A percentile compares a stretch with the other conserved stretches of the same genome.
These are phyloP conservation scores for Erythrocebus patas DNA, from an alignment of 2,113 vertebrate species.

Conservation along the genomic window DNA sequence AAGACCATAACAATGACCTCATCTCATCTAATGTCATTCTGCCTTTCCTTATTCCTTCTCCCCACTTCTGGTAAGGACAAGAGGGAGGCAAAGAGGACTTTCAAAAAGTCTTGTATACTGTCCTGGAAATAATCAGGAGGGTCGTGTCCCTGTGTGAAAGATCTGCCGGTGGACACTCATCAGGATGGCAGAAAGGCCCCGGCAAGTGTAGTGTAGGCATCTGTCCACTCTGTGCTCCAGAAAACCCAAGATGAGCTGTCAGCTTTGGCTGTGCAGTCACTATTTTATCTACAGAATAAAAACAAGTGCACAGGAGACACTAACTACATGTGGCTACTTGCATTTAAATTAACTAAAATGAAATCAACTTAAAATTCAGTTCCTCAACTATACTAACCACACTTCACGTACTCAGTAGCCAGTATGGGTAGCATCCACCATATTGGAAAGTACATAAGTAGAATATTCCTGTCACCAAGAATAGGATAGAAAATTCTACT, in stretches of 20 bases:
- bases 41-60: neutral
- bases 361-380: neutral
- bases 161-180: neutral
- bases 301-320: neutral
- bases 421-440: neutral
- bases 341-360: neutral
- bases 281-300: no score
- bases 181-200: accelerated
- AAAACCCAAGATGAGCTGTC: neutral
- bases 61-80: neutral
- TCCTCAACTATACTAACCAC: neutral
- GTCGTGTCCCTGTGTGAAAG: accelerated
- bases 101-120: neutral
- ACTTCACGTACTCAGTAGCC: neutral
- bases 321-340: neutral
- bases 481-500: neutral
- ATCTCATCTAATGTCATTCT: neutral
- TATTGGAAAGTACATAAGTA: neutral
- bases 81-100: neutral
- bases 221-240: neutral
- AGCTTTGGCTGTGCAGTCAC: neutral
- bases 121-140: neutral
- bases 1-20: neutral
- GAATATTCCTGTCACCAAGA: neutral
- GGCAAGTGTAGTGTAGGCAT: neutral